A percentile compares a stretch with the other conserved stretches of the same genome.
Evolutionary conservation across 2,113 vertebrate genomes (phyloP).

Genomic region (Myrmecophaga tridactyla): DNA sequence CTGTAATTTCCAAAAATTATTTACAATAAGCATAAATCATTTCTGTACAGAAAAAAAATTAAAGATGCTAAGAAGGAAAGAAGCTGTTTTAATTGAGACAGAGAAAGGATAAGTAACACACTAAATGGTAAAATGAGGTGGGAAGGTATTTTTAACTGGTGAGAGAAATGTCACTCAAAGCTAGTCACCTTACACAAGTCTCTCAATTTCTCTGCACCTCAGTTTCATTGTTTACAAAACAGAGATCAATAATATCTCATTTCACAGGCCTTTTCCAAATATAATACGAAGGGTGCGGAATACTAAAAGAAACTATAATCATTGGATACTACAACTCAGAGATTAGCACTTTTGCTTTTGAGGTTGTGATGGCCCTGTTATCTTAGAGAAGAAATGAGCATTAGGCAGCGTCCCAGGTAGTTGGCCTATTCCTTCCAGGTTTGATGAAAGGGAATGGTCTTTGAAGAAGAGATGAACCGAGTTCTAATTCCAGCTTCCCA

Average conservation of each 20-base stretch:
- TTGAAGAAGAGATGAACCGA: neutral
- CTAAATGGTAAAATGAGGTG: neutral
- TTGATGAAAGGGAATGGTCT: neutral
- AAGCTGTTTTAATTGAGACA: neutral
- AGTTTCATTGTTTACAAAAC: neutral
- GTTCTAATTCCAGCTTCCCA: neutral
- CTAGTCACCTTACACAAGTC: neutral
- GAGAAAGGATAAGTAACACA: neutral
- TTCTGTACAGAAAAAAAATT: neutral
- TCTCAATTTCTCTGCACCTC: neutral
- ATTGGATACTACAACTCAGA: neutral
- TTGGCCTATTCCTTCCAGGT: neutral
- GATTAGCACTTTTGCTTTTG: neutral
- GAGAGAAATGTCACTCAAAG: neutral
- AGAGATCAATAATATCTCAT: neutral
- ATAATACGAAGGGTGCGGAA: neutral
- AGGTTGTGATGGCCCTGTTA: neutral
- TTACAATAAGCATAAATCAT: neutral
- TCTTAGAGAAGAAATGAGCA: neutral
- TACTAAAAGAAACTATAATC: neutral
- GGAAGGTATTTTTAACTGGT: conserved; percentile 13
- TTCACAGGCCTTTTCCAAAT: neutral
- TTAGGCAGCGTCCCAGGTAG: too few species aligned
- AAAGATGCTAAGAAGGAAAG: neutral
- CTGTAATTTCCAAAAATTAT: neutral